Evolutionary conservation across 2,797 vertebrate genomes (phyloP).

Genomic region (Gallinago nigripennis): DNA sequence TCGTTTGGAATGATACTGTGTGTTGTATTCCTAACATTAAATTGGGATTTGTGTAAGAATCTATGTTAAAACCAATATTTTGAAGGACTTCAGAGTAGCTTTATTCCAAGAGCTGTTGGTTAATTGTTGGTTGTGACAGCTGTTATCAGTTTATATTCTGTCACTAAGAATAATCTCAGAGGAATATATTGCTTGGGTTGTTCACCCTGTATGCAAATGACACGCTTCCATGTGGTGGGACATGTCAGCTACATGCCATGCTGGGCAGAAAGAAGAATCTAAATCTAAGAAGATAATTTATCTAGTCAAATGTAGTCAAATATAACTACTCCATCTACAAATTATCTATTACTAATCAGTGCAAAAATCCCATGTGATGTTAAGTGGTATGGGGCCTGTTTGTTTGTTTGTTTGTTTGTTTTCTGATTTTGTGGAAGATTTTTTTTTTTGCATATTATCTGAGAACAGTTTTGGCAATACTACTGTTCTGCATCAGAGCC

Average conservation of each 20-base stretch:
- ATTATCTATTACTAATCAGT: neutral
- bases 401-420: neutral
- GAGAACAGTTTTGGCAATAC: neutral
- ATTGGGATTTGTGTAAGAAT: neutral
- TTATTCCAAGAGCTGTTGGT: neutral
- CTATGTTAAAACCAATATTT: neutral
- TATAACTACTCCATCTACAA: neutral
- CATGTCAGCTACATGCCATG: neutral
- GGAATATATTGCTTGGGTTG: neutral
- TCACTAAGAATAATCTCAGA: neutral
- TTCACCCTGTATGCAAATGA: neutral
- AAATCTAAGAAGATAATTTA: neutral
- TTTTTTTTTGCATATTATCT: neutral
- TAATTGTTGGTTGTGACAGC: neutral
- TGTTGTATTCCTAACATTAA: neutral
- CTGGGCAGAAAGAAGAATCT: neutral
- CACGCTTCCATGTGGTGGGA: neutral
- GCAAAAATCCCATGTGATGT: neutral
- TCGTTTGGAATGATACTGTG: neutral
- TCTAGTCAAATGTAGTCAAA: neutral
- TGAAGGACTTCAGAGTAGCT: neutral
- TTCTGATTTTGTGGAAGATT: neutral
- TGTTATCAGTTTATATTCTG: neutral
- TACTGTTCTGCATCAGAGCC: neutral
- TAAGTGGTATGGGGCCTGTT: neutral